Evolutionary conservation across 2,113 vertebrate species (phyloP), one percentile per base, ranked within the genome.

Genomic region (Mionectes macconnelli): DNA sequence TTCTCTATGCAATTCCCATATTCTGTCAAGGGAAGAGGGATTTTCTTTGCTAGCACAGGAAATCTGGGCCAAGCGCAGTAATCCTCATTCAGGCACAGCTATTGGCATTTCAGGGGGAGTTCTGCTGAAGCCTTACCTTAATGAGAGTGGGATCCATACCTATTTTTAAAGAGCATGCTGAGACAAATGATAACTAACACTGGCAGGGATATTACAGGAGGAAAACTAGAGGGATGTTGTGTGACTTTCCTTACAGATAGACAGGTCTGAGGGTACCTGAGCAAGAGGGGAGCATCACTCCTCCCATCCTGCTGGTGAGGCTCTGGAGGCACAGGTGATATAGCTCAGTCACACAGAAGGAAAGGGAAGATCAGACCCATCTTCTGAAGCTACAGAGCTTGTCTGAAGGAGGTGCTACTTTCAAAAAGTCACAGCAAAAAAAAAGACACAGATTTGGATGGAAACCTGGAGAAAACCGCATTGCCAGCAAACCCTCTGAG

Each of bases 11-110:
- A 83, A 55, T 70, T 87, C 76, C 55, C 67, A 45, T 45, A 64
- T 42, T 87, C 57, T 84, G 77, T 68, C 77, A 87, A 87, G 93
- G 40, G 63, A 86, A 92, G 88, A 77, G 21, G 66, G 69, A 81
- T 93, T 95, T 90, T 86, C 79, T 87, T 56, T 75, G 76, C 96
- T 78, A 92, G 73, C 64, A 56, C 8, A 84, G 69, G 86, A 89
- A 87, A 80, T 69, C 35, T n/a, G 74, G 86, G 84, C 89, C 77
- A 92, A 92, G 49, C 12, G 40, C 89, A 55, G 80, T 47, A 91
- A 94, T 84, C 80, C 69, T 78, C 31, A 30, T 31, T 56, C 87
- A 89, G 77, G 66, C 77, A 78, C 0, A 1, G 82, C 45, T 28
- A 10, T 64, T 15, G 2, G 8, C 2, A 1, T 78, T 92, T 82